Evolutionary conservation across 2,888 invertebrate genomes (phyloP).

Genomic region (Microctonus brassicae): DNA sequence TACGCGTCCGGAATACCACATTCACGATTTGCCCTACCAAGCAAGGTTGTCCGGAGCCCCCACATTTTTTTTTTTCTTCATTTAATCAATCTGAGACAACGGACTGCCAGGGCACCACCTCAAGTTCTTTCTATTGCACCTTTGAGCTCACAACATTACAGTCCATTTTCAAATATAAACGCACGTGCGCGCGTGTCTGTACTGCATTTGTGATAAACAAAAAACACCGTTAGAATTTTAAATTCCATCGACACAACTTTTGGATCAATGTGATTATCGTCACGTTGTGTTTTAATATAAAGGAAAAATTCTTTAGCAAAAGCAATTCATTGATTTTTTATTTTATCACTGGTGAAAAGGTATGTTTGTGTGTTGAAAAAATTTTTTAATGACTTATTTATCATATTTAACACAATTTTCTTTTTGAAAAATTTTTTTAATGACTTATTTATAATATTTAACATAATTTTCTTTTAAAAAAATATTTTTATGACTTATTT

Average conservation of each 20-base stretch:
- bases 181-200: background rate
- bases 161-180: background rate
- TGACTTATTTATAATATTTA: too few relatives aligned
- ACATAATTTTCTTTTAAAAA: too few relatives aligned
- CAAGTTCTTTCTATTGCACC: constrained; percentile 21
- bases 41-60: constrained; percentile 50
- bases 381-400: background rate
- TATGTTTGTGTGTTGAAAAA: background rate
- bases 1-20: constrained; percentile 68
- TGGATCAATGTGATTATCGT: background rate
- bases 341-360: background rate
- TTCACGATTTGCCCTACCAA: constrained; percentile 62
- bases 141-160: background rate
- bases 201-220: background rate
- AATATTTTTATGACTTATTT: too few relatives aligned
- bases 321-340: too few relatives aligned
- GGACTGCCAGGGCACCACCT: background rate
- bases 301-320: background rate
- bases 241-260: background rate
- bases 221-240: constrained; percentile 1
- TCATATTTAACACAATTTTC: background rate
- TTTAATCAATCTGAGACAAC: constrained; percentile 25
- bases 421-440: too few relatives aligned
- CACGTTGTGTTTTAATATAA: background rate
- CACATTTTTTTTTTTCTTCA: background rate